Base-by-base conservation (phyloP, 2,113 vertebrate genomes). In the Lanius ludovicianus region DNA sequence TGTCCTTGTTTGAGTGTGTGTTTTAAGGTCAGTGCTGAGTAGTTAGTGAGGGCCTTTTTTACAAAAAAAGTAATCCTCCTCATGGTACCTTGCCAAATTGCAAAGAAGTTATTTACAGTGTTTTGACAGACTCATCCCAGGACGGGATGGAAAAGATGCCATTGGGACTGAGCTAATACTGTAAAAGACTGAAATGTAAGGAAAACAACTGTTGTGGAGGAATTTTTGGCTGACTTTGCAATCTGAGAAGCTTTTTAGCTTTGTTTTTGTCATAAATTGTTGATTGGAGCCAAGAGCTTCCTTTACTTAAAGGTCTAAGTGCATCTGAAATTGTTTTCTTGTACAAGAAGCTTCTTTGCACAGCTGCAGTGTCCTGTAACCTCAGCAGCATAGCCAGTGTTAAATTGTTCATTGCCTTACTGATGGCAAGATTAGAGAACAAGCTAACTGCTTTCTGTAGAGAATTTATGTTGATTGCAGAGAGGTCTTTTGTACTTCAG, bases 121-220 rank as follows among this genome's bases (percentile, higher is more conserved):
- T 97, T 97, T 94, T 97, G 96, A 96, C 87, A 97, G 95, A 91
- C 44, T 91, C 65, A 42, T 63, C 80, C 67, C 63, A 91, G 96
- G 57, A 91, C 0, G 3, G 44, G 67, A 85, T 93, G 87, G 93
- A 95, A 93, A 94, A 93, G 92, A 97, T 95, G 95, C 95, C 90
- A 79, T 84, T 94, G 82, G 82, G 89, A 63, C 94, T 95, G 94
- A 97, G 95, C 95, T 97, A 93, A 92, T 96, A 93, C 68, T 76
- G 76, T 79, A 44, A 93, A 77, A 95, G 59, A 84, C 63, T 81
- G 71, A 95, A 84, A 84, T 37, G n/a, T 85, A 90, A 87, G 92
- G 71, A 78, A 93, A 96, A 92, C 78, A 88, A 95, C 90, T 75
- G 55, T 35, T 84, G 52, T 44, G 80, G 87, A 90, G 80, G 86